Evolutionary conservation across 2,797 vertebrate species (phyloP).

Genomic region (Podarcis lilfordi): DNA sequence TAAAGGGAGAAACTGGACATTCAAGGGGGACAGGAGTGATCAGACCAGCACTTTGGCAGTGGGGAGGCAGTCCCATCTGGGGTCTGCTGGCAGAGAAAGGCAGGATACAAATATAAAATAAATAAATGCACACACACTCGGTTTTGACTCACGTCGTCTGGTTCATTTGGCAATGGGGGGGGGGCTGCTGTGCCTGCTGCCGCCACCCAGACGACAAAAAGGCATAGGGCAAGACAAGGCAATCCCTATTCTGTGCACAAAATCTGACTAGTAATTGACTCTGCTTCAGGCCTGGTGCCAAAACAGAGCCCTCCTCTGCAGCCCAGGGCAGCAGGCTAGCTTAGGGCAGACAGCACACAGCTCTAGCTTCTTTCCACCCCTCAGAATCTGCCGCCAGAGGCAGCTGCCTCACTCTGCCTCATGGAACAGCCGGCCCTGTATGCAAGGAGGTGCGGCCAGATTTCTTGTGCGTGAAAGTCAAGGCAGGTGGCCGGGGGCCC

Average conservation of each 20-base stretch:
- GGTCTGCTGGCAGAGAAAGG: neutral
- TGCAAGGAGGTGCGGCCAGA: no score
- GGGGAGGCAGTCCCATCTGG: neutral
- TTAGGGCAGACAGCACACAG: no score
- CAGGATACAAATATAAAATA: neutral
- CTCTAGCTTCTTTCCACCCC: no score
- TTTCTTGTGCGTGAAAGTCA: neutral
- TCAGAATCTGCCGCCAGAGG: no score
- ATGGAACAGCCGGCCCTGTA: no score
- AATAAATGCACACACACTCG: neutral
- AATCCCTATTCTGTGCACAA: no score
- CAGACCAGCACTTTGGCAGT: neutral
- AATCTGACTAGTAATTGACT: no score
- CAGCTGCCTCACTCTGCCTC: no score
- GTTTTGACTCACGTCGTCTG: neutral
- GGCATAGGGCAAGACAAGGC: no score
- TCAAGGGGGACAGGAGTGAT: neutral
- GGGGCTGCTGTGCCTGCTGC: fast-evolving
- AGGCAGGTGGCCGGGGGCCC: neutral
- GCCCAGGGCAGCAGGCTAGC: no score
- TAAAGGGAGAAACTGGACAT: neutral
- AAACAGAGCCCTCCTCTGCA: neutral
- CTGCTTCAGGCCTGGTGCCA: neutral
- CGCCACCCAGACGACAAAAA: no score
- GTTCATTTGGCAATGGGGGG: neutral